These are phyloP conservation scores for Diabrotica balteata DNA, from an alignment of 2,888 invertebrate species.

Conservation along the genomic window DNA sequence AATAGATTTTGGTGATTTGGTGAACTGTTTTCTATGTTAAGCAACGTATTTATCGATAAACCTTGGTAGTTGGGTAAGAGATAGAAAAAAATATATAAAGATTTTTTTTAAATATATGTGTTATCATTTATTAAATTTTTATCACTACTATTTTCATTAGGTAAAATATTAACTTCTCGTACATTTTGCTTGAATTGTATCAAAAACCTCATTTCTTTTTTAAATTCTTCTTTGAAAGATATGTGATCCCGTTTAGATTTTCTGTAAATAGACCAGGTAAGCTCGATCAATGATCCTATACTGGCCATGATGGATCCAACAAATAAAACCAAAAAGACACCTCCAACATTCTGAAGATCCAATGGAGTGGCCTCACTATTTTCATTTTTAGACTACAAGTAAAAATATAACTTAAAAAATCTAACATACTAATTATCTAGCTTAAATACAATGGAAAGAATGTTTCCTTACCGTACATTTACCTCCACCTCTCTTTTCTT, in stretches of 20 bases:
- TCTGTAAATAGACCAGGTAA: slow-evolving; percentile 63
- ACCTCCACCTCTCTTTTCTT: slow-evolving; percentile 79
- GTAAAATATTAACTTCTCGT: slow-evolving; percentile 64
- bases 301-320: slow-evolving; percentile 72
- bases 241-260: slow-evolving; percentile 60
- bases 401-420: neutral
- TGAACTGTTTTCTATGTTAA: neutral
- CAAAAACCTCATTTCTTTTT: slow-evolving; percentile 76
- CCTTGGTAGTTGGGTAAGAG: neutral
- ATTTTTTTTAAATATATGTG: slow-evolving; percentile 13
- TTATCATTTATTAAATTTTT: slow-evolving; percentile 21
- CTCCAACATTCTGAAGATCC: slow-evolving; percentile 81
- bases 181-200: slow-evolving; percentile 73
- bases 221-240: slow-evolving; percentile 70
- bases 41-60: neutral
- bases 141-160: slow-evolving; percentile 18
- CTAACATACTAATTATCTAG: too few species aligned
- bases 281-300: slow-evolving; percentile 74
- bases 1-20: neutral
- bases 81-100: neutral
- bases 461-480: slow-evolving; percentile 68
- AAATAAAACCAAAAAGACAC: slow-evolving; percentile 81
- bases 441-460: too few species aligned
- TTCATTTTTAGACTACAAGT: slow-evolving; percentile 53
- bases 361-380: slow-evolving; percentile 67